Evolutionary conservation across 2,113 vertebrate genomes (phyloP).

Genomic region (Cranoglanis bouderius): DNA sequence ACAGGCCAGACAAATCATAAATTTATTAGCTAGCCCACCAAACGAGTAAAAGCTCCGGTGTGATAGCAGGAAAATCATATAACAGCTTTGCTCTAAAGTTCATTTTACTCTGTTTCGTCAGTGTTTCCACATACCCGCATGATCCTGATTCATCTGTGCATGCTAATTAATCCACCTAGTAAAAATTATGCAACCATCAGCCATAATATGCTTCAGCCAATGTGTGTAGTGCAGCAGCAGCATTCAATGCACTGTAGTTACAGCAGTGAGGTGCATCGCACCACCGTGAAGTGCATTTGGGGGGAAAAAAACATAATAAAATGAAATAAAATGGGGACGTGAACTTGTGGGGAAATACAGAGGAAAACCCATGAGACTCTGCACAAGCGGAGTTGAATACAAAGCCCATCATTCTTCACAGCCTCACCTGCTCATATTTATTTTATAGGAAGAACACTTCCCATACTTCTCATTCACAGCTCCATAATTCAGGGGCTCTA

Average conservation of each 20-base stretch:
- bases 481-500: not conserved
- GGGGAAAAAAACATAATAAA: not conserved
- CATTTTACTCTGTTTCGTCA: not conserved
- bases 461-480: not conserved
- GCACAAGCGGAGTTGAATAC: not conserved
- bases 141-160: not conserved
- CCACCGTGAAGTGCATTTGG: not conserved
- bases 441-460: slow-evolving; percentile 4
- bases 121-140: not conserved
- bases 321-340: not conserved
- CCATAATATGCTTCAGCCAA: not conserved
- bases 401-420: not conserved
- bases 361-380: not conserved
- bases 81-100: not conserved
- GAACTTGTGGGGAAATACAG: not conserved
- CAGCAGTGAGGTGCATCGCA: not conserved
- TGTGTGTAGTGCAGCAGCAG: not conserved
- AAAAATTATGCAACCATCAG: not conserved
- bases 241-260: not conserved
- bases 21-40: not conserved
- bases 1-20: not conserved
- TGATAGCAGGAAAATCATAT: not conserved
- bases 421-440: slow-evolving; percentile 12
- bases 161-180: not conserved
- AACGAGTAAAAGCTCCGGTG: not conserved